Base-by-base conservation (phyloP, 2,888 invertebrate genomes). In the Torymus texanus region DNA sequence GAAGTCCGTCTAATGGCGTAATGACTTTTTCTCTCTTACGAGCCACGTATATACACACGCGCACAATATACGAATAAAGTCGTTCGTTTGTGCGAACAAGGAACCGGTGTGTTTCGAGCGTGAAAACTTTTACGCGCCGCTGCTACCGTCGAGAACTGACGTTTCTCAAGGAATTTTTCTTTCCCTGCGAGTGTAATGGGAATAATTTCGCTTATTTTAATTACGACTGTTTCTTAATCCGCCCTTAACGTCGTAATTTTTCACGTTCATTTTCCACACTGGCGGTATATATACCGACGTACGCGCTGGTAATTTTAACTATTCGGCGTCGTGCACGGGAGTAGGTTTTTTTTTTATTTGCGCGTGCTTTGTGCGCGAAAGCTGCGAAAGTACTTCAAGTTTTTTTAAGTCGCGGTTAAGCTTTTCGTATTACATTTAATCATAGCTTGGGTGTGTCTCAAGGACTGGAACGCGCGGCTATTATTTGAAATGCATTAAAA, bases 151-250 rank as follows among this genome's bases (percentile, higher is more conserved):
- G 41, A 73, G 68, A 63, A 76, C 76, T 73, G 71, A 73, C 65
- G 61, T 76, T 76, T 73, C 73, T 80, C 41, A 76, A 73, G 76
- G 65, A 61, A 74, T 80, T 77, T 80, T 77, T 80, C 74, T 77
- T 16, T 21, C 21, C 2, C n/a, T 24, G 61, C 21, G n/a, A 63
- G n/a, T 63, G n/a, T 63, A 18, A 59, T 24, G 24, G 61, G 18
- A 78, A 66, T 75, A 59, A 72, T 67, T 72, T 75, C 21, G 71
- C 75, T 81, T 75, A 63, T 81, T 78, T 78, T 81, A 78, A 81
- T 81, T 81, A 75, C 67, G 78, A 75, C 78, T 68, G 78, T 75
- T 78, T 75, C 67, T 75, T 75, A 78, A 78, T 81, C 75, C 75
- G 50, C 66, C 4, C 62, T 68, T 68, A 75, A 79, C 53, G n/a